These are phyloP conservation scores for Drosophila navojoa DNA, from an alignment of 1,140 invertebrate species.

Conservation along the genomic window DNA sequence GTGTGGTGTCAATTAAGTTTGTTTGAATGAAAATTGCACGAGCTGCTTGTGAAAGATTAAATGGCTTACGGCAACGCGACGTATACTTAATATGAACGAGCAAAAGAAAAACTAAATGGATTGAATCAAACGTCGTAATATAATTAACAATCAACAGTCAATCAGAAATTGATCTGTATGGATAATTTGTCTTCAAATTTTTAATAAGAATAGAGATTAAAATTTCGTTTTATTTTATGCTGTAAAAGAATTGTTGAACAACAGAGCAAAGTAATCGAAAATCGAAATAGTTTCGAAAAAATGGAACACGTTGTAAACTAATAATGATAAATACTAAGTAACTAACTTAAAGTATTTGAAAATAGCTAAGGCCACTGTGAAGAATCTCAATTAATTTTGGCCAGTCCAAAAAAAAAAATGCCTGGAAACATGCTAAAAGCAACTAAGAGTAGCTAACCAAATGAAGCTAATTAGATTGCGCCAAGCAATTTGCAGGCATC, in stretches of 20 bases:
- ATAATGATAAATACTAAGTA: background rate
- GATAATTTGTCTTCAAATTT: too few relatives aligned
- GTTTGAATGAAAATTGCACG: slow-evolving; percentile 21
- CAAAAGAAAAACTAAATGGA: background rate
- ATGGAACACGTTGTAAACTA: background rate
- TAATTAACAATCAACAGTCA: background rate
- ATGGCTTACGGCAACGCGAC: background rate
- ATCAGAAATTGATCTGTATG: too few relatives aligned
- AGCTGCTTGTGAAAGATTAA: background rate
- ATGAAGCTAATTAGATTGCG: slow-evolving; percentile 76
- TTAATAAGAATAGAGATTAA: background rate
- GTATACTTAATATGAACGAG: slow-evolving; percentile 8
- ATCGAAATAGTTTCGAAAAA: too few relatives aligned
- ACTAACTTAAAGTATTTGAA: background rate
- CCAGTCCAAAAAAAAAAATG: slow-evolving; percentile 7
- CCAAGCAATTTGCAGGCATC: slow-evolving; percentile 70
- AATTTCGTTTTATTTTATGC: too few relatives aligned
- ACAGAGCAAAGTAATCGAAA: too few relatives aligned
- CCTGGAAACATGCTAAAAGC: slow-evolving; percentile 62
- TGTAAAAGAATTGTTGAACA: too few relatives aligned
- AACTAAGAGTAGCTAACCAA: slow-evolving; percentile 70
- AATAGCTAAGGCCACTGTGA: background rate
- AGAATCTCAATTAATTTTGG: slow-evolving; percentile 7
- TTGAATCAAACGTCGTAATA: background rate
- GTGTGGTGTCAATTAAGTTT: slow-evolving; percentile 12